Evolutionary conservation across 2,888 invertebrate species (phyloP), one percentile per base, ranked within the genome.

Genomic region (Cybosia mesomella): DNA sequence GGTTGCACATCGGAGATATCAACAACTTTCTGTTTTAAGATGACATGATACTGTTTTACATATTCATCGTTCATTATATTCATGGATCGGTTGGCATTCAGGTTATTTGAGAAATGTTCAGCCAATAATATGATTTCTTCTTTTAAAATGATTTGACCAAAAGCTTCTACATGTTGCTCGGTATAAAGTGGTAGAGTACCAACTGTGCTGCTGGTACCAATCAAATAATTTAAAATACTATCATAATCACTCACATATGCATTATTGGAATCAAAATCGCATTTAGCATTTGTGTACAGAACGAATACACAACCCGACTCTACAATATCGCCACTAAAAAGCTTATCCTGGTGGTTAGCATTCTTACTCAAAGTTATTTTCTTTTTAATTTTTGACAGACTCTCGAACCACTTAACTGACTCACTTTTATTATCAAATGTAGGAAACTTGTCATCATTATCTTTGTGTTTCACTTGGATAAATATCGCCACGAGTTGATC

Each of bases 391-490:
- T 70, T 43, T 10, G 60, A 21, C 0, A 61, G n/a, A 61, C 65
- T 65, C 15, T 24, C 68, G 10, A 68, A 80, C 28, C 70, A 78
- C 54, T 75, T 74, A 0, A 58, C 34, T 13, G 68, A 65, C 13
- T 78, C 70, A 39, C 7, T 60, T 28, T 60, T 66, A 55, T 34
- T 69, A 22, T 65, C 72, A 9, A 73, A 66, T 0, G 57, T 67
- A 1, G 72, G 59, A 7, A 34, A 53, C 15, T 49, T 67, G 1
- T 64, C 64, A 10, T 60, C 49, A 18, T 76, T 69, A 9, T 80
- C 75, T 36, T 68, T 72, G 22, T 80, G 79, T 60, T 77, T 80
- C 0, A 73, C 70, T 73, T 80, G 80, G 18, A 80, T 55, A 21
- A 80, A 80, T 0, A 75, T 70, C 0, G 61, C n/a, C n/a, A 77